Percentiles rank a stretch among this genome's conserved stretches.
phyloP scores from a whole-genome alignment of 2,113 vertebrate species.

The Seriola aureovittata region DNA sequence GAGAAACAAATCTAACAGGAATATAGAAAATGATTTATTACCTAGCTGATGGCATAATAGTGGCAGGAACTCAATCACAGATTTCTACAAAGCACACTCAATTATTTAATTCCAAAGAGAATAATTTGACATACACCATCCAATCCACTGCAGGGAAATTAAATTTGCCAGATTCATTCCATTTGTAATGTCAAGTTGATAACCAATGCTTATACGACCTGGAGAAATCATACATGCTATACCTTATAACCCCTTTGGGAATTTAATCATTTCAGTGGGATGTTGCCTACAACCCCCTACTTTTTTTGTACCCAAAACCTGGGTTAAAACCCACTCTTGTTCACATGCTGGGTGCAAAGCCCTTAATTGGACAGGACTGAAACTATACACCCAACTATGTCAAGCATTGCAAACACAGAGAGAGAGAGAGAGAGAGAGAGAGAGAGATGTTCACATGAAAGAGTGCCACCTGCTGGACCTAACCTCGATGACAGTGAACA shows the following conservation, averaged over 20 bases:
- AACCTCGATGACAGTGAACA: slow-evolving; percentile 8
- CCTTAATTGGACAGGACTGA: slow-evolving; percentile 64
- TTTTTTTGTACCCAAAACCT: slow-evolving; percentile 45
- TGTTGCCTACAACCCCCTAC: slow-evolving; percentile 5
- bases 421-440: background rate
- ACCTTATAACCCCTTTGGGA: slow-evolving; percentile 28
- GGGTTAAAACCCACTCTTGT: slow-evolving; percentile 52
- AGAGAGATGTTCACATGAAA: slow-evolving; percentile 72
- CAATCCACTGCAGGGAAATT: background rate
- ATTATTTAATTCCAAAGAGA: background rate
- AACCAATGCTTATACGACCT: background rate
- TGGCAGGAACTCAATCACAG: background rate
- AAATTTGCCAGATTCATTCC: background rate
- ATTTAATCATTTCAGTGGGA: slow-evolving; percentile 27
- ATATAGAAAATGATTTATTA: background rate
- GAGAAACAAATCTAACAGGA: background rate
- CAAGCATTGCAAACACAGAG: slow-evolving; percentile 29
- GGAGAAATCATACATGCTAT: slow-evolving; percentile 12
- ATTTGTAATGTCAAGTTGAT: slow-evolving; percentile 2
- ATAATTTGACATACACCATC: background rate
- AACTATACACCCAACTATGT: slow-evolving; percentile 66
- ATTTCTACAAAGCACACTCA: background rate
- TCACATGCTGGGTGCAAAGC: slow-evolving; percentile 70
- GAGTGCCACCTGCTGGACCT: slow-evolving; percentile 81
- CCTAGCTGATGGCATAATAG: background rate